Evolutionary conservation across 2,888 invertebrate species (phyloP).

Genomic region (Eudasyphora cyanicolor): DNA sequence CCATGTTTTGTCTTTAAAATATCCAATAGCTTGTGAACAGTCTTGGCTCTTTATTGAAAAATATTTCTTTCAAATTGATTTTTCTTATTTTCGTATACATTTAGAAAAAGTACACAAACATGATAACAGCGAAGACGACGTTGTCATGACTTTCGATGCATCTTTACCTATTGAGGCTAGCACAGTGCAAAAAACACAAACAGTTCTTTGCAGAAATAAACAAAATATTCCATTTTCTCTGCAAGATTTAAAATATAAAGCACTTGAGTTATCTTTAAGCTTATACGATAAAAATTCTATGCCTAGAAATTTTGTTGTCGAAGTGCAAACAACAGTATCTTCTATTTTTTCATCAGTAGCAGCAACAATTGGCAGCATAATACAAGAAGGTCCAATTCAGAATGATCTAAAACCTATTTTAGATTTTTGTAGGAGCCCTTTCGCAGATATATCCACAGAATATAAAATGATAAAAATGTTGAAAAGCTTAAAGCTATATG

Average conservation of each 20-base stretch:
- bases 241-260: conserved; percentile 18
- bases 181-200: not conserved
- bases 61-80: too few relatives aligned
- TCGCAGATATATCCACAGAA: conserved; percentile 41
- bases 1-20: too few relatives aligned
- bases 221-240: not conserved
- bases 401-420: conserved; percentile 31
- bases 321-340: conserved; percentile 7
- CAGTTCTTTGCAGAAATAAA: conserved; percentile 12
- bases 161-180: not conserved
- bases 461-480: conserved; percentile 41
- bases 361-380: not conserved
- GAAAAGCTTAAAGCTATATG: conserved; percentile 32
- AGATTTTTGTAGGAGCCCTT: conserved; percentile 44
- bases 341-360: conserved; percentile 22
- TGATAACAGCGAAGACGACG: not conserved
- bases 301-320: conserved; percentile 34
- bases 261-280: conserved; percentile 19
- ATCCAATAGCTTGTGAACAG: too few relatives aligned
- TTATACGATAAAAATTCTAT: conserved; percentile 34
- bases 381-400: conserved; percentile 10
- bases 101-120: conserved; percentile 28
- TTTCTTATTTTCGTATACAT: conserved; percentile 29
- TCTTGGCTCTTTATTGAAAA: too few relatives aligned
- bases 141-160: not conserved